Percentiles rank a stretch among this genome's conserved stretches.
phyloP scores from a whole-genome alignment of 2,797 vertebrate species.

The Garrulus glandarius region DNA sequence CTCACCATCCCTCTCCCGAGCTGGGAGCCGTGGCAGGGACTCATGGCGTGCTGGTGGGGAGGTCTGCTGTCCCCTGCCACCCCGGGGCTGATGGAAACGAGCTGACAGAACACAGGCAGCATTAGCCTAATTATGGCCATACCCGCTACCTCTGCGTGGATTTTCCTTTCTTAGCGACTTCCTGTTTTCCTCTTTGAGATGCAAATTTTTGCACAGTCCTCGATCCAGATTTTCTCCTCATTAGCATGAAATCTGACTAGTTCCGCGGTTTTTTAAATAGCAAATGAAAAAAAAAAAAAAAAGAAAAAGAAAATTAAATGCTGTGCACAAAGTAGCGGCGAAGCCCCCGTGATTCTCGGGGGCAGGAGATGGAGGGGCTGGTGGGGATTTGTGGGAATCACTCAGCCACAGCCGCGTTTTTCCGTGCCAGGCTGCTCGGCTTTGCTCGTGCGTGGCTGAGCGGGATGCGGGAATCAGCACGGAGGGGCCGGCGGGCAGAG shows the following conservation, averaged over 20 bases:
- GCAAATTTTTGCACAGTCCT: conserved; percentile 68
- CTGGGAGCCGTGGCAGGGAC: background rate
- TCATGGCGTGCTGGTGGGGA: background rate
- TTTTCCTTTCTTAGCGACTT: conserved; percentile 53
- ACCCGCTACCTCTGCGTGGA: conserved; percentile 5
- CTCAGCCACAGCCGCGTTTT: background rate
- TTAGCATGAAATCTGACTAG: conserved; percentile 68
- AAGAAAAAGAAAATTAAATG: background rate
- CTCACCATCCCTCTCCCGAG: background rate
- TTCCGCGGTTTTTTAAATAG: conserved; percentile 41
- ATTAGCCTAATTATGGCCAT: conserved; percentile 61
- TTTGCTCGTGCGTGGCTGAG: background rate
- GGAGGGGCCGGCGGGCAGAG: background rate
- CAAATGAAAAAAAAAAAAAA: background rate
- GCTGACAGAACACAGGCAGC: conserved; percentile 51
- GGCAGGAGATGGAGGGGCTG: background rate
- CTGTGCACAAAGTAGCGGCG: background rate
- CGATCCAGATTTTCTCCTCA: conserved; percentile 62
- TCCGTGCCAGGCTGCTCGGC: background rate
- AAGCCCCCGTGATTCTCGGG: background rate
- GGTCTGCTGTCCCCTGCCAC: background rate
- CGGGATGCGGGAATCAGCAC: background rate
- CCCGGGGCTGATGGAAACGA: conserved; percentile 42
- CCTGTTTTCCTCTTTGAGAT: conserved; percentile 71
- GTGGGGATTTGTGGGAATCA: background rate